phyloP scores from a whole-genome alignment of 2,113 vertebrate genomes.

The Sakesphorus luctuosus region DNA sequence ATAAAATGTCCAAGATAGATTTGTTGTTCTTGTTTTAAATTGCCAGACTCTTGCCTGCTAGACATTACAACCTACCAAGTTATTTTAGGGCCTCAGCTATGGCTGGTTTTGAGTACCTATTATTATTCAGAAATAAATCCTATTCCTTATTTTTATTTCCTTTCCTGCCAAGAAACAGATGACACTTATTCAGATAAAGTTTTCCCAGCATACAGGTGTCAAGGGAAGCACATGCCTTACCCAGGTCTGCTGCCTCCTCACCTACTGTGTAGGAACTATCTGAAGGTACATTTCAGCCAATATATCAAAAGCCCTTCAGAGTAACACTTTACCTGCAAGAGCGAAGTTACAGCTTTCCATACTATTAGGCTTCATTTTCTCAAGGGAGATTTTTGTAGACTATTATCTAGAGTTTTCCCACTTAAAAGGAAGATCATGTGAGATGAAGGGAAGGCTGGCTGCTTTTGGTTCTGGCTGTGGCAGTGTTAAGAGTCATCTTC shows the following conservation, averaged over 20 bases:
- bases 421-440: not conserved
- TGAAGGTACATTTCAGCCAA: not conserved
- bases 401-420: not conserved
- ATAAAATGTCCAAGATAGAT: not conserved
- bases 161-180: slow-evolving; percentile 1
- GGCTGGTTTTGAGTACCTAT: not conserved
- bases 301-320: not conserved
- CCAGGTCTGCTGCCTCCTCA: not conserved
- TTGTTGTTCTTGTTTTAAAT: not conserved
- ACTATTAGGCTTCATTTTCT: not conserved
- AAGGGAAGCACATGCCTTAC: not conserved
- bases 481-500: not conserved
- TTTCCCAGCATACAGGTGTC: not conserved
- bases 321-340: not conserved
- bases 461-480: not conserved
- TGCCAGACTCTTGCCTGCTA: not conserved
- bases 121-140: not conserved
- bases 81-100: not conserved
- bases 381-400: not conserved
- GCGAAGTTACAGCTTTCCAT: not conserved
- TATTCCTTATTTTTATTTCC: not conserved
- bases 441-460: not conserved
- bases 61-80: not conserved
- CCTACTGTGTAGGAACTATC: not conserved
- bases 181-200: not conserved